Conservation (phyloP, 2,888 invertebrate species). For the Netelia virgata region DNA sequence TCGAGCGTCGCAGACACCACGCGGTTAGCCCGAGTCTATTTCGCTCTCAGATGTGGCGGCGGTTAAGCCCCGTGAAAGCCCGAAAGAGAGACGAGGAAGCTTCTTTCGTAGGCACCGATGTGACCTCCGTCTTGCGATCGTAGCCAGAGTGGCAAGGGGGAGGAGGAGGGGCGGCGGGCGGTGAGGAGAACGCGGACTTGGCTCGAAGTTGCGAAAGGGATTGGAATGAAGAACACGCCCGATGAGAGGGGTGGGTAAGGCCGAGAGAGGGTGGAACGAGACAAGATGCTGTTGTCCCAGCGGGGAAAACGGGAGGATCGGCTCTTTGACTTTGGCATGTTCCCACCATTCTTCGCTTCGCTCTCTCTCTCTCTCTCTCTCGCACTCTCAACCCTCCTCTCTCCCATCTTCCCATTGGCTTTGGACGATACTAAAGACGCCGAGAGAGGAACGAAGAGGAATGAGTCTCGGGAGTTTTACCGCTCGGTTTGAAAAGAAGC, state of each 20-base stretch:
- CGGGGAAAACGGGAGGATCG: slow-evolving; percentile 52
- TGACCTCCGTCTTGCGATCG: slow-evolving; percentile 39
- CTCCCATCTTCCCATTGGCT: neutral
- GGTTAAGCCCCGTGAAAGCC: slow-evolving; percentile 1
- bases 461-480: slow-evolving; percentile 45
- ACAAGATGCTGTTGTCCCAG: slow-evolving; percentile 67
- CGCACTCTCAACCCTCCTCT: slow-evolving; percentile 22
- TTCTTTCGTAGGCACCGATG: slow-evolving; percentile 40
- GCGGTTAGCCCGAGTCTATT: slow-evolving; percentile 81
- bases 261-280: slow-evolving; percentile 53
- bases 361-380: slow-evolving; percentile 28
- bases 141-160: slow-evolving; percentile 1
- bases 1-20: slow-evolving; percentile 83
- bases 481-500: slow-evolving; percentile 30
- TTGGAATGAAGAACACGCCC: slow-evolving; percentile 42
- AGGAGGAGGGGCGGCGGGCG: slow-evolving; percentile 14
- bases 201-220: slow-evolving; percentile 55
- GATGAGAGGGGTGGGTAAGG: slow-evolving; percentile 36
- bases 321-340: slow-evolving; percentile 63
- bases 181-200: slow-evolving; percentile 59
- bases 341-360: slow-evolving; percentile 47
- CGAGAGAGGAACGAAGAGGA: slow-evolving; percentile 56
- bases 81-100: neutral
- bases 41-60: slow-evolving; percentile 70
- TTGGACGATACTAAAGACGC: slow-evolving; percentile 30